Conservation (phyloP, 1,140 invertebrate species). For the Ceratosolen solmsi region DNA sequence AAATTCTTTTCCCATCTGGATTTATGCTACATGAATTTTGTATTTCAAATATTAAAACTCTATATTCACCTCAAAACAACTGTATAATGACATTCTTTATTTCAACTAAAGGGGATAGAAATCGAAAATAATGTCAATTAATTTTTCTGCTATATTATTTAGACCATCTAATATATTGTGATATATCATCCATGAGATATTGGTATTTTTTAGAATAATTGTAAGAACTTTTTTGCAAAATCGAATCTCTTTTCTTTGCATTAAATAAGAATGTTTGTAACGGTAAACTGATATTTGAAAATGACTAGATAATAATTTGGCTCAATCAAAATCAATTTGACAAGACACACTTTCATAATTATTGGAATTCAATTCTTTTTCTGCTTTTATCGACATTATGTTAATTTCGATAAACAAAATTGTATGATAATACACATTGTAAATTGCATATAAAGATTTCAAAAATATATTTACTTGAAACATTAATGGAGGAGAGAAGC, state of each 20-base stretch:
- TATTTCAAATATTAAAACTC: constrained; percentile 1
- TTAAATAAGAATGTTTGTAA: no score
- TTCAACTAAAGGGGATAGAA: background rate
- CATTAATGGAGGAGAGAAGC: background rate
- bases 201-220: no score
- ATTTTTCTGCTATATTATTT: background rate
- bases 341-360: background rate
- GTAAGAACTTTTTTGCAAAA: no score
- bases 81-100: background rate
- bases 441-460: background rate
- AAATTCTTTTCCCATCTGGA: background rate
- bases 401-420: background rate
- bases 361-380: background rate
- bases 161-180: no score
- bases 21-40: background rate
- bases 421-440: background rate
- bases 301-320: background rate
- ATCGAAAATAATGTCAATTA: background rate
- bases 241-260: no score
- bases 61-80: background rate
- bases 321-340: background rate
- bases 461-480: background rate
- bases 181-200: no score
- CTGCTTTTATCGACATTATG: background rate
- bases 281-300: no score